These are phyloP conservation scores for Oasisia sp. DNA, from an alignment of 2,888 invertebrate species.

Conservation along the genomic window DNA sequence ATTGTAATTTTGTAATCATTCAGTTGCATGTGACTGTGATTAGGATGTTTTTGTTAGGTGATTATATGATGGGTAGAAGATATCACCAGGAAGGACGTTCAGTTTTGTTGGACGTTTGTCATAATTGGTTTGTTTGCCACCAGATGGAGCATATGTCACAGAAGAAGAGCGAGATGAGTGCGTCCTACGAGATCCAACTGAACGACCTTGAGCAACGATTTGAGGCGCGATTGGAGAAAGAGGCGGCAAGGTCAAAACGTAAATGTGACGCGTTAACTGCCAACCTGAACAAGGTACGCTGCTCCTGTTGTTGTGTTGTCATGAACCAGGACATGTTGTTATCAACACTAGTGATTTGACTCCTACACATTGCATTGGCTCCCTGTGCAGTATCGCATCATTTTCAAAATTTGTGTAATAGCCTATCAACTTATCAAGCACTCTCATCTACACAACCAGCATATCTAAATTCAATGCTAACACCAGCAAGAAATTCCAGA, in stretches of 20 bases:
- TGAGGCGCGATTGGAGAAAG: neutral
- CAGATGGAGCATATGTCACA: neutral
- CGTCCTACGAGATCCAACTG: neutral
- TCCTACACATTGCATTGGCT: too few relatives aligned
- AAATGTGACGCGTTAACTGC: neutral
- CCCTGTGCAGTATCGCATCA: too few relatives aligned
- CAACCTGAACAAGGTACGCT: neutral
- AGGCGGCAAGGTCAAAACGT: neutral
- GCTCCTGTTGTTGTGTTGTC: neutral
- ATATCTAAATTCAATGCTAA: too few relatives aligned
- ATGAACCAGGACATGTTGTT: neutral
- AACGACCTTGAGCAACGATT: neutral
- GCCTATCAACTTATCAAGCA: too few relatives aligned
- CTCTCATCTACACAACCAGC: too few relatives aligned
- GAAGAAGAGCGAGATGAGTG: slow-evolving; percentile 2
- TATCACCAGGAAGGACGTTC: neutral
- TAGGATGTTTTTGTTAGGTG: too few relatives aligned
- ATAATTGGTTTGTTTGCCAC: neutral
- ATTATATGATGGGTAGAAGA: too few relatives aligned
- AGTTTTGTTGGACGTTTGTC: neutral
- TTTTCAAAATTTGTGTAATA: too few relatives aligned
- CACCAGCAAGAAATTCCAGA: too few relatives aligned
- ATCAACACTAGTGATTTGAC: too few relatives aligned
- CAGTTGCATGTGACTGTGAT: too few relatives aligned
- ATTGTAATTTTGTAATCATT: too few relatives aligned